phyloP scores from a whole-genome alignment of 2,888 invertebrate genomes.

The Scaptomyza cyrtandrae region DNA sequence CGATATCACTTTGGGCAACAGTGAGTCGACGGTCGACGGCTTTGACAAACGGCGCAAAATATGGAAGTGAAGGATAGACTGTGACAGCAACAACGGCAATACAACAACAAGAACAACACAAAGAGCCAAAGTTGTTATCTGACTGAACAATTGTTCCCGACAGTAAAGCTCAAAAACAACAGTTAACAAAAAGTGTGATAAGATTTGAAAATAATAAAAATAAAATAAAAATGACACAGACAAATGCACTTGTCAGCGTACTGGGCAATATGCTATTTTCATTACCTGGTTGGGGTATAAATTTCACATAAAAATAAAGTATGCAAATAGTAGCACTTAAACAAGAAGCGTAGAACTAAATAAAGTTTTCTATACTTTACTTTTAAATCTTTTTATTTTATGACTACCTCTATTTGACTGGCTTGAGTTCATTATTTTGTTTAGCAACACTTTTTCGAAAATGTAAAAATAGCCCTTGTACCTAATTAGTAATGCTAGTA shows the following conservation, averaged over 20 bases:
- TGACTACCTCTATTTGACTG: not conserved
- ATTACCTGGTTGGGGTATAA: constrained; percentile 18
- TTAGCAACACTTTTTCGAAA: not conserved
- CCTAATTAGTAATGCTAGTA: not conserved
- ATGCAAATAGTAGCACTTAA: constrained; percentile 4
- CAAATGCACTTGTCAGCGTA: constrained; percentile 58
- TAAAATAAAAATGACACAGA: constrained; percentile 32
- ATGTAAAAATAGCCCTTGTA: not conserved
- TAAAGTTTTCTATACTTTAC: not conserved
- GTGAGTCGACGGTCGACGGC: constrained; percentile 31
- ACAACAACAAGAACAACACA: constrained; percentile 23
- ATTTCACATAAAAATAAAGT: constrained; percentile 5
- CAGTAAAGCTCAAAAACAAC: constrained; percentile 73
- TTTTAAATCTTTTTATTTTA: not conserved
- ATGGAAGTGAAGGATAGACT: constrained; percentile 16
- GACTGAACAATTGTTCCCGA: constrained; percentile 41
- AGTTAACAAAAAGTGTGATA: constrained; percentile 63
- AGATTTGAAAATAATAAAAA: constrained; percentile 54
- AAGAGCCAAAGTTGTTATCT: constrained; percentile 63
- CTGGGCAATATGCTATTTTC: constrained; percentile 41
- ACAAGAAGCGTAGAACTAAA: not conserved
- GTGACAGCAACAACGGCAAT: constrained; percentile 24
- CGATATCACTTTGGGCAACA: constrained; percentile 38
- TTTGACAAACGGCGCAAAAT: constrained; percentile 42
- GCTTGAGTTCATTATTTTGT: not conserved